Conservation (phyloP, 2,113 vertebrate genomes). For the Gadus chalcogrammus region DNA sequence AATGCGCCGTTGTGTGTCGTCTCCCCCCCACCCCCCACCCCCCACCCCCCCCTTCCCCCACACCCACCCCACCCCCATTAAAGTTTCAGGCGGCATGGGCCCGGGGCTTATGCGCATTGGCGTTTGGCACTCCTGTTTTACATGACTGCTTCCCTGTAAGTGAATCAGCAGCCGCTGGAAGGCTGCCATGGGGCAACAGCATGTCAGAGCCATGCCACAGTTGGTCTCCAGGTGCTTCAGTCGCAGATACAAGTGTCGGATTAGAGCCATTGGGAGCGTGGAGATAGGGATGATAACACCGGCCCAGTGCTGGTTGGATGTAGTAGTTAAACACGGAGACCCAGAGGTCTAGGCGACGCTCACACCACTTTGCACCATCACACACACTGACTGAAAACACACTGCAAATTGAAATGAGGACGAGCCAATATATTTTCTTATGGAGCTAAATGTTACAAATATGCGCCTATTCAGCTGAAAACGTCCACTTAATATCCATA, state of each 20-base stretch:
- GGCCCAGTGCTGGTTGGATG: conserved; percentile 37
- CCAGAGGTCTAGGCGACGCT: conserved; percentile 13
- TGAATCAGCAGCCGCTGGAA: conserved; percentile 53
- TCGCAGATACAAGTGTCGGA: conserved; percentile 64
- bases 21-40: conserved; percentile 18
- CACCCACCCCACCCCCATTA: conserved; percentile 56
- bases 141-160: conserved; percentile 48
- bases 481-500: no score
- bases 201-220: conserved; percentile 66
- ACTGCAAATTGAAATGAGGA: not conserved
- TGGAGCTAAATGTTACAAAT: no score
- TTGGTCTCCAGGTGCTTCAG: conserved; percentile 61
- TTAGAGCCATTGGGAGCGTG: conserved; percentile 57
- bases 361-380: not conserved
- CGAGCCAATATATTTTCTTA: no score
- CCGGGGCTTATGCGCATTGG: conserved; percentile 32
- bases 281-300: conserved; percentile 54
- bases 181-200: conserved; percentile 75
- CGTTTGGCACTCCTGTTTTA: conserved; percentile 45
- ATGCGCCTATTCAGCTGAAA: no score
- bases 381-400: no score
- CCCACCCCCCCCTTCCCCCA: conserved; percentile 18
- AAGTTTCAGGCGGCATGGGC: conserved; percentile 70
- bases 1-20: conserved; percentile 43
- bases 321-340: conserved; percentile 36